phyloP scores from a whole-genome alignment of 2,113 vertebrate genomes.

The Microcebus griseorufus region DNA sequence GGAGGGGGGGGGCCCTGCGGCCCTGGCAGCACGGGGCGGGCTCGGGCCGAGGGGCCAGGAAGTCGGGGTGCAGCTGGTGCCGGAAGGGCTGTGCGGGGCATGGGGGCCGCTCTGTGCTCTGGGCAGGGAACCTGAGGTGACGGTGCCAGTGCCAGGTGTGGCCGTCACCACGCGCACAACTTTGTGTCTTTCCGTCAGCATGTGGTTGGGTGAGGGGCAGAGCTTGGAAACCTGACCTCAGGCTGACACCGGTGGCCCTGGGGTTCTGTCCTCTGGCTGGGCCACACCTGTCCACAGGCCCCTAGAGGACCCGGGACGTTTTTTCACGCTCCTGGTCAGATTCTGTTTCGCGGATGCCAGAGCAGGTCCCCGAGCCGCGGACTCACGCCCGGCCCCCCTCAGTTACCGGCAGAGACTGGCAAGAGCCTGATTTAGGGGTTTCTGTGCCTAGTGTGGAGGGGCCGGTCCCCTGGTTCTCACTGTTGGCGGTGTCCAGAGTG shows the following conservation, averaged over 20 bases:
- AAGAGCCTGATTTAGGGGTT: not conserved
- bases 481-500: rapidly evolving
- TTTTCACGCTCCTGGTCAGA: rapidly evolving
- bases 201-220: not conserved
- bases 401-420: too few relatives aligned
- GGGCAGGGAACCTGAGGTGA: rapidly evolving
- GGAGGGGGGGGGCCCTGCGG: not conserved
- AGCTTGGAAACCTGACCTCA: rapidly evolving
- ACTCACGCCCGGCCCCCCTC: rapidly evolving
- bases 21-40: not conserved
- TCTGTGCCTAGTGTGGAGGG: rapidly evolving
- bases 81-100: not conserved
- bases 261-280: not conserved
- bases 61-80: rapidly evolving
- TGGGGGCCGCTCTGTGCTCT: too few relatives aligned
- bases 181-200: too few relatives aligned
- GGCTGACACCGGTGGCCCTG: rapidly evolving
- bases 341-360: not conserved
- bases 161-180: too few relatives aligned
- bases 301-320: too few relatives aligned
- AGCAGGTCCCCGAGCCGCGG: not conserved
- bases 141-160: rapidly evolving
- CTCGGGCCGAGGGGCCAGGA: not conserved
- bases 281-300: too few relatives aligned
- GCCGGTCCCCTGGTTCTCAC: too few relatives aligned